These are phyloP conservation scores for Idaea dimidiata DNA, from an alignment of 2,888 invertebrate species.

Conservation along the genomic window DNA sequence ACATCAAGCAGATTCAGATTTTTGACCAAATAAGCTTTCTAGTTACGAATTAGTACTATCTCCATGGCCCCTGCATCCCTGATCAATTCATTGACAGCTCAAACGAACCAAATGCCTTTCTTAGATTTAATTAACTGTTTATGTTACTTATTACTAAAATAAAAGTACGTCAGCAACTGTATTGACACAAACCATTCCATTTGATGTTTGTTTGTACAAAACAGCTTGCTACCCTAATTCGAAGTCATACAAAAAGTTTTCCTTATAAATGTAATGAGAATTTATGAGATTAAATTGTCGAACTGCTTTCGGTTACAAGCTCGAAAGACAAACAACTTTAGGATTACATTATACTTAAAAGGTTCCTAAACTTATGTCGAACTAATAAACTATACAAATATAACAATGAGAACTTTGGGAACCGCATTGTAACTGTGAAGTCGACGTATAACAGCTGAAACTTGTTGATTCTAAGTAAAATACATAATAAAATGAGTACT, in stretches of 20 bases:
- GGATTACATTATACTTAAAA: not conserved
- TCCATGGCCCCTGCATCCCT: no score
- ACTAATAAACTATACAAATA: slow-evolving; percentile 1
- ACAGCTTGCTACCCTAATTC: not conserved
- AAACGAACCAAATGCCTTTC: no score
- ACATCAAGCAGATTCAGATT: no score
- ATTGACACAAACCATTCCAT: not conserved
- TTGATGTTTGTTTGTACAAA: not conserved
- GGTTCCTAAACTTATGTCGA: not conserved
- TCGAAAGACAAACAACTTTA: not conserved
- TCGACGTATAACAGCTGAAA: not conserved
- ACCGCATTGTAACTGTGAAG: not conserved
- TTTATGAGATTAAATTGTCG: not conserved
- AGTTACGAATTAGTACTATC: no score
- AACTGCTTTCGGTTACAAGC: not conserved
- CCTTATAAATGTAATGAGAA: not conserved
- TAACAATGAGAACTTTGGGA: not conserved
- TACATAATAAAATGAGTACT: not conserved
- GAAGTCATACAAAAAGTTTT: not conserved
- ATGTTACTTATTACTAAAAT: no score
- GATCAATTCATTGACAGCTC: no score
- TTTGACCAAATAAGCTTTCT: no score
- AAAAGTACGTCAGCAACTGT: no score
- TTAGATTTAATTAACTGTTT: no score
- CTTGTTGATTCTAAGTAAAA: not conserved